Conservation (phyloP, 2,797 vertebrate genomes). For the Cynodonichthys magdalenae region DNA sequence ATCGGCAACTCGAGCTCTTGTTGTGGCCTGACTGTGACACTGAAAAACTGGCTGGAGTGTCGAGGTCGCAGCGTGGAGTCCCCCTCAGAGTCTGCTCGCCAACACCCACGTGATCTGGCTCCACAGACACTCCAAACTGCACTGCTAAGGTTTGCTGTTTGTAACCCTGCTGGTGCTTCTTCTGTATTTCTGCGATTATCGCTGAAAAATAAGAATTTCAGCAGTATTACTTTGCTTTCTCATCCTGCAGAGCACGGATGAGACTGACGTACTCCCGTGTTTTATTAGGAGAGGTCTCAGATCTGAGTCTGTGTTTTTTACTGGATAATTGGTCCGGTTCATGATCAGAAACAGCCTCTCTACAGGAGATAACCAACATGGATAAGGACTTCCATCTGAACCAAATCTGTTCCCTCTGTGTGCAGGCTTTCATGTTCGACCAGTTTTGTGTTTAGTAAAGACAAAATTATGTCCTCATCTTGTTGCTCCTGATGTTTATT, state of each 20-base stretch:
- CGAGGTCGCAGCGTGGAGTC: background rate
- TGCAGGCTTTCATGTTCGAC: background rate
- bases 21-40: background rate
- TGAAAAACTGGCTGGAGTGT: background rate
- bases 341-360: slow-evolving; percentile 24
- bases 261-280: slow-evolving; percentile 8
- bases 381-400: slow-evolving; percentile 18
- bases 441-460: background rate
- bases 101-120: background rate
- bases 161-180: too few species aligned
- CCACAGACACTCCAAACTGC: background rate
- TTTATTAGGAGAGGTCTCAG: slow-evolving; percentile 33
- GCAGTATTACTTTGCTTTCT: slow-evolving; percentile 3
- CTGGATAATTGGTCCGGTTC: slow-evolving; percentile 35
- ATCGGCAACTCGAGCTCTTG: background rate
- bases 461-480: background rate
- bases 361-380: slow-evolving; percentile 40
- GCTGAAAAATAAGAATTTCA: too few species aligned
- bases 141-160: too few species aligned
- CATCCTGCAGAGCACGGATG: slow-evolving; percentile 1
- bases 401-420: slow-evolving; percentile 1
- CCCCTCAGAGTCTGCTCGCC: background rate
- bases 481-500: too few species aligned
- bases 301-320: slow-evolving; percentile 42
- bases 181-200: too few species aligned